Base-by-base conservation (phyloP, 2,888 invertebrate genomes). In the Apodemia hepburni region DNA sequence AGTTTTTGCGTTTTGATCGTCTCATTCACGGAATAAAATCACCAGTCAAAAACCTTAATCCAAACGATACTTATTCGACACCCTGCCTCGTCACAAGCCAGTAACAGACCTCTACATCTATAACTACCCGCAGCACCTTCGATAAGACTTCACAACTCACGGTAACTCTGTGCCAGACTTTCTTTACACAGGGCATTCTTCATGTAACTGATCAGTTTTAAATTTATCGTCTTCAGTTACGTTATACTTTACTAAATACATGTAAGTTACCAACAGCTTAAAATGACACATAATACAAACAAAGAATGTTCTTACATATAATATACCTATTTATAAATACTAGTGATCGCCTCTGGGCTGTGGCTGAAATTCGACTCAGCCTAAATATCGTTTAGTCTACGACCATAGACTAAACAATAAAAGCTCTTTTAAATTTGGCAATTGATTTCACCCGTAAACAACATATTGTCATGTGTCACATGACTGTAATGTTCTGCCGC, bases 81-180 rank as follows among this genome's bases (percentile, higher is more conserved):
- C 75, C 75, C 79, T 76, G 77, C 73, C 70, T 67, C 75, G 82
- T 77, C 81, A 80, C 82, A 81, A 82, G 80, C 81, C 80, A 75
- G 70, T 65, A 64, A 61, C 66, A 59, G 62, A 58, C 60, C 72
- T 74, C 71, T 75, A 49, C 76, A 79, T 81, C 75, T 75, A 80
- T 77, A 78, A 79, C 83, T 81, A 79, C 72, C 54, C 54, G 75
- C 86, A 87, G 88, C 87, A 87, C 87, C 87, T 80, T 84, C 80
- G 74, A 75, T 76, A 78, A 77, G 71, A 78, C 80, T 81, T 75
- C 74, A 79, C 84, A 84, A 82, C 81, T 79, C 70, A 67, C 69
- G 71, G 75, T 73, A 71, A 79, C 79, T 74, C 76, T 57, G 54
- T 57, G 54, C 54, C 70, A 70, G 63, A 70, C 73, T 73, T 73